Percentiles rank a stretch among this genome's conserved stretches.
These are phyloP conservation scores for Sepioteuthis lessoniana DNA, from an alignment of 2,888 invertebrate species.

Conservation along the genomic window DNA sequence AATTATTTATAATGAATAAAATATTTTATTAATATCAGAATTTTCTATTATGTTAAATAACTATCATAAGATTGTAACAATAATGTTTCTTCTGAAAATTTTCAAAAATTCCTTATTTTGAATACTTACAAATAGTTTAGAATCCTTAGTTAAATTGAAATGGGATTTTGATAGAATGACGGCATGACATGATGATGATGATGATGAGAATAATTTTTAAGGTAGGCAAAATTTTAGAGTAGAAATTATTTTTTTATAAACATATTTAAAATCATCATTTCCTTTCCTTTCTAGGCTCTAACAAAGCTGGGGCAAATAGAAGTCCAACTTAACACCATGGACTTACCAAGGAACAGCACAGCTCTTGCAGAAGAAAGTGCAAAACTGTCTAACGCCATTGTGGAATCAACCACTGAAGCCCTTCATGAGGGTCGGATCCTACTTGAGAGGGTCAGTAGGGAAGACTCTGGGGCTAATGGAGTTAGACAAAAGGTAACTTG, in stretches of 20 bases:
- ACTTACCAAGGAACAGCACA: conserved; percentile 81
- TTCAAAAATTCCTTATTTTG: not conserved
- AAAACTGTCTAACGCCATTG: conserved; percentile 81
- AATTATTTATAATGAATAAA: not conserved
- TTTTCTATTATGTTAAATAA: not conserved
- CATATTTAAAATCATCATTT: conserved; percentile 49
- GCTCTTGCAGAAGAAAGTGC: conserved; percentile 82
- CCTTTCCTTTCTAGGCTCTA: conserved; percentile 79
- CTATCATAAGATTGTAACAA: not conserved
- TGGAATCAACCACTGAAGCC: conserved; percentile 81
- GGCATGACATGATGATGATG: too few relatives aligned
- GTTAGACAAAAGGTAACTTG: conserved; percentile 74
- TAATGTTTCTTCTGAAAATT: not conserved
- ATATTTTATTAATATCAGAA: not conserved
- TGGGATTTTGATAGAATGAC: not conserved
- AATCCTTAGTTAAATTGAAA: not conserved
- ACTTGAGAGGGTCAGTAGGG: conserved; percentile 80
- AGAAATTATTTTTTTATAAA: not conserved
- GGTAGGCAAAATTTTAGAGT: not conserved
- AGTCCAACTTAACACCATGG: conserved; percentile 82
- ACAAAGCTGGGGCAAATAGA: conserved; percentile 85
- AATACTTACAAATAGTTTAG: not conserved
- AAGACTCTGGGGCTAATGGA: conserved; percentile 81
- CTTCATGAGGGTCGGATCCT: conserved; percentile 84
- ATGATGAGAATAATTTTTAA: not conserved